Evolutionary conservation across 2,888 invertebrate species (phyloP), one percentile per base, ranked within the genome.

Genomic region (Halocaridina rubra): DNA sequence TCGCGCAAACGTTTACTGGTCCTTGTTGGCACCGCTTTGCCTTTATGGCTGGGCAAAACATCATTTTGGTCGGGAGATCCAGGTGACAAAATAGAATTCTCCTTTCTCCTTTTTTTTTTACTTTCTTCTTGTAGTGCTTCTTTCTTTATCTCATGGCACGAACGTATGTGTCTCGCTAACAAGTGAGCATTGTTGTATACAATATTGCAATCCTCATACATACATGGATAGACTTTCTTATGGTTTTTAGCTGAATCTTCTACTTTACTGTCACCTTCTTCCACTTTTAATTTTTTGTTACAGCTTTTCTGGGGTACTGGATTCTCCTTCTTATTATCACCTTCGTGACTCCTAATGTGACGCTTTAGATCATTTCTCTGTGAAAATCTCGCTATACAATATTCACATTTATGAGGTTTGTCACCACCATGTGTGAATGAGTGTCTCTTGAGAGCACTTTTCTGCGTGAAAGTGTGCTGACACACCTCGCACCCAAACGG

Each of bases 391-490:
- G 82, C 61, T 39, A 91, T 90, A 89, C 93, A 93, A 76, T 92
- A 92, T 79, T 90, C 90, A 90, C 93, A 93, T 33, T 91, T 91
- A 90, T 91, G 92, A 2, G 92, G 92, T 88, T 92, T 93, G 88
- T 92, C 93, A 89, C 93, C 93, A 90, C 93, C 93, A 90, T 93
- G 93, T 88, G 93, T 93, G 85, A 93, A 93, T 89, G 92, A 91
- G 89, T 93, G 93, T 89, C 93, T 93, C 1, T 92, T 91, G 89
- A 93, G 90, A 90, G 93, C 93, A 77, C 93, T 93, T 90, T 92
- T 92, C 86, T 93, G 93, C 78, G 93, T 93, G 90, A 93, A 93
- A 89, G 93, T 92, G 90, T 92, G 93, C 3, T 93, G 93, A 90
- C 93, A 93, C 89, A 92, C 90, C 89, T 93, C 93, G 90, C 93